Conservation (phyloP, 2,888 invertebrate species). For the Melipona beecheii region DNA sequence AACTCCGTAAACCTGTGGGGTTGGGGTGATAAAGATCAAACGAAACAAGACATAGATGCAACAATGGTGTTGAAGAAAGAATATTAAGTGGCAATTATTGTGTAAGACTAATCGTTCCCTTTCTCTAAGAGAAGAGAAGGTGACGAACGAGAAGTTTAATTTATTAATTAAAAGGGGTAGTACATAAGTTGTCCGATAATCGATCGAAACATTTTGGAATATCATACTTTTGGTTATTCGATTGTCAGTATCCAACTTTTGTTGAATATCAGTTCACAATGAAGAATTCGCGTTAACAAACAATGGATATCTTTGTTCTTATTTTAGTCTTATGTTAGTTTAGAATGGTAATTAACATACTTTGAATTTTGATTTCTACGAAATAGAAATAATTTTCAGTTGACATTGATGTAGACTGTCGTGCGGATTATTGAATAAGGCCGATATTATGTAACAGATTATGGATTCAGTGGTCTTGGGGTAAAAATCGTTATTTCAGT, state of each 20-base stretch:
- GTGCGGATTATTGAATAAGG: not conserved
- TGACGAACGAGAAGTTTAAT: not conserved
- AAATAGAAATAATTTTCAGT: not conserved
- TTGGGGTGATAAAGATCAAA: conserved; percentile 83
- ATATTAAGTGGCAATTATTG: conserved; percentile 11
- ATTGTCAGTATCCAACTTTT: conserved; percentile 27
- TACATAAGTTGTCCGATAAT: conserved; percentile 13
- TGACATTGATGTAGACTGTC: not conserved
- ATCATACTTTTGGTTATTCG: conserved; percentile 33
- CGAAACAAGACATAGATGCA: conserved; percentile 77
- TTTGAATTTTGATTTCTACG: conserved; percentile 6
- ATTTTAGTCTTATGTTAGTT: not conserved
- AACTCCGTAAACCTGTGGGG: conserved; percentile 88
- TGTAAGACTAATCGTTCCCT: conserved; percentile 16
- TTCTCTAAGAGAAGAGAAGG: not conserved
- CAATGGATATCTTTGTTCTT: not conserved
- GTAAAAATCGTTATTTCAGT: not conserved
- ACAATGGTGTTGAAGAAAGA: conserved; percentile 48
- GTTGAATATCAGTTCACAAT: not conserved
- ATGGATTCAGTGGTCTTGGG: conserved; percentile 13
- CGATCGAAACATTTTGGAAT: conserved; percentile 8
- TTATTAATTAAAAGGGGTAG: conserved; percentile 25
- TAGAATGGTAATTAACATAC: not conserved
- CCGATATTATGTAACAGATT: not conserved
- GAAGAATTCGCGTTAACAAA: not conserved